phyloP scores from a whole-genome alignment of 2,888 invertebrate species.

The Agrotis puta region DNA sequence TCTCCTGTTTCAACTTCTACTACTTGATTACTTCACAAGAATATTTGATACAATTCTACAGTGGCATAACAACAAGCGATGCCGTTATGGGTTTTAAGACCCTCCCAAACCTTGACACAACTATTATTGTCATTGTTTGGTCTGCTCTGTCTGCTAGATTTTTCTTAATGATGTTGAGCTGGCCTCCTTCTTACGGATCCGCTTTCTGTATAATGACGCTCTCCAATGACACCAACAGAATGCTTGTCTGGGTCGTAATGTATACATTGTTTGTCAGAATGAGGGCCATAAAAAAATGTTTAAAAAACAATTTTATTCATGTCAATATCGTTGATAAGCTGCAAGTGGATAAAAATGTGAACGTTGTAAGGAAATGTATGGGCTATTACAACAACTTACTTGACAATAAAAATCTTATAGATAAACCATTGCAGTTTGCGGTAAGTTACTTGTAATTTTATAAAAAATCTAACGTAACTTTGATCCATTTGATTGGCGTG shows the following conservation, averaged over 20 bases:
- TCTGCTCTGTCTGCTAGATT: not conserved
- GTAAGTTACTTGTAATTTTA: conserved; percentile 12
- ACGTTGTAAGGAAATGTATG: conserved; percentile 29
- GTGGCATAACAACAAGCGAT: not conserved
- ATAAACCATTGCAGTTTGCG: conserved; percentile 25
- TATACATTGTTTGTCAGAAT: not conserved
- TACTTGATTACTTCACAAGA: conserved; percentile 16
- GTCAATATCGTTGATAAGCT: conserved; percentile 40
- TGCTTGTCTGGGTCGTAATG: not conserved
- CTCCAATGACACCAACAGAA: not conserved
- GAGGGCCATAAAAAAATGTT: not conserved
- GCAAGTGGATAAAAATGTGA: conserved; percentile 15
- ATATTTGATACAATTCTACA: not conserved
- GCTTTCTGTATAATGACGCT: not conserved
- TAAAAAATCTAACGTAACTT: no score
- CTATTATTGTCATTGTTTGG: not conserved
- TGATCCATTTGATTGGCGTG: no score
- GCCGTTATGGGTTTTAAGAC: conserved; percentile 12
- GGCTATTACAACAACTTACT: conserved; percentile 43
- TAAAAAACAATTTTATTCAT: conserved; percentile 24
- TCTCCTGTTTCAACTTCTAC: not conserved
- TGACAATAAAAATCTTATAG: conserved; percentile 17
- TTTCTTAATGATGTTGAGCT: not conserved
- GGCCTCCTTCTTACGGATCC: accelerated
- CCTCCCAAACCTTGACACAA: not conserved